Evolutionary conservation across 2,888 invertebrate genomes (phyloP), one percentile per base, ranked within the genome.

Genomic region (Tinea semifulvella): DNA sequence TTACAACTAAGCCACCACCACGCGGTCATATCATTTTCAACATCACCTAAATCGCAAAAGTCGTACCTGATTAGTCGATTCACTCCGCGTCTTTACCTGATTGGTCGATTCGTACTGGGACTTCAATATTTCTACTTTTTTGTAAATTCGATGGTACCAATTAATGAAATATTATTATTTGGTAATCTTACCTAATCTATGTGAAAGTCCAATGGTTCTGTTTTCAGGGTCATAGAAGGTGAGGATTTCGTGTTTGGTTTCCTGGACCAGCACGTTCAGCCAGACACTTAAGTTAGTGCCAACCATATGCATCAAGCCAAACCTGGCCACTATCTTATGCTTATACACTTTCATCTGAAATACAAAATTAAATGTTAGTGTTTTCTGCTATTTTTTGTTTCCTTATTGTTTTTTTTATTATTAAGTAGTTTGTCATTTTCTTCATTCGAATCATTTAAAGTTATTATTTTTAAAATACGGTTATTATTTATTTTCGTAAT

Each of bases 261-360:
- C 97, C 70, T 95, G 93, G 2, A 97, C 92, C 18, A 97, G 84
- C 0, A 96, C 96, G 63, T 94, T 92, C 28, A 98, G 82, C 98
- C 98, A 98, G 13, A 98, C 96, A 53, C 97, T 97, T 43, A 98
- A 77, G 75, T 98, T 98, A 8, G 98, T 97, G 17, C 97, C 98
- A 46, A 98, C 93, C 94, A 98, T 95, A 68, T 98, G 98, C 98
- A 98, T 98, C 47, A 98, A 83, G 1, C 98, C 98, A 59, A 98
- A 96, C 50, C 96, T 85, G 1, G 97, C 96, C 47, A 96, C 87
- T 50, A 92, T 86, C 69, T 91, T 91, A 68, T 92, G 92, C 55
- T 90, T 89, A 71, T 92, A 91, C 13, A 94, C 92, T 77, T 92
- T 90, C 87, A 95, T 93, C 91, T 95, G 92, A 14, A 70, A 72